Evolutionary conservation across 2,888 invertebrate species (phyloP).

Genomic region (Brachynemurus nebulosus): DNA sequence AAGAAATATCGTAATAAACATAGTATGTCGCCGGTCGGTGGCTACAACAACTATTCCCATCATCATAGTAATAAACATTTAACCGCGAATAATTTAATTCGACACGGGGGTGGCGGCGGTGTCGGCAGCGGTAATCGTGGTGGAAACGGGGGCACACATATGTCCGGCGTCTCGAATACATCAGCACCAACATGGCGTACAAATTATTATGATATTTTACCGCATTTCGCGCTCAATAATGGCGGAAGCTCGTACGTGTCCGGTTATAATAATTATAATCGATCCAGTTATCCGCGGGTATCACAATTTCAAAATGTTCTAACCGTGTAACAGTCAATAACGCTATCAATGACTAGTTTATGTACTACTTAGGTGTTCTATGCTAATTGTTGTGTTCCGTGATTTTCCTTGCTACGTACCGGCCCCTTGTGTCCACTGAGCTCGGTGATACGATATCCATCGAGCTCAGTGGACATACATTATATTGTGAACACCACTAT

Average conservation of each 20-base stretch:
- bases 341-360: no score
- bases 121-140: background rate
- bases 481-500: no score
- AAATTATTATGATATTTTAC: constrained; percentile 5
- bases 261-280: constrained; percentile 3
- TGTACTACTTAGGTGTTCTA: no score
- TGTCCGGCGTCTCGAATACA: no score
- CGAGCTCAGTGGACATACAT: no score
- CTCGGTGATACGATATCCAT: no score
- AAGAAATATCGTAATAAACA: constrained; percentile 3
- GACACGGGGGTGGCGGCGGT: background rate
- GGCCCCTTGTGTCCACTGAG: no score
- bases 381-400: no score
- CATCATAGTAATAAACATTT: background rate
- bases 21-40: constrained; percentile 1
- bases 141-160: no score
- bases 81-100: background rate
- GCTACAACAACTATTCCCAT: background rate
- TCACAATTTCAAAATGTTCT: constrained; percentile 7
- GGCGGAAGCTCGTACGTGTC: background rate
- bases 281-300: background rate
- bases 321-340: constrained; percentile 5
- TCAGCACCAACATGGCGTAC: constrained; percentile 1
- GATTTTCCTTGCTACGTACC: no score
- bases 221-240: constrained; percentile 3